Conservation (phyloP, 2,888 invertebrate genomes). For the Caenorhabditis sp. region DNA sequence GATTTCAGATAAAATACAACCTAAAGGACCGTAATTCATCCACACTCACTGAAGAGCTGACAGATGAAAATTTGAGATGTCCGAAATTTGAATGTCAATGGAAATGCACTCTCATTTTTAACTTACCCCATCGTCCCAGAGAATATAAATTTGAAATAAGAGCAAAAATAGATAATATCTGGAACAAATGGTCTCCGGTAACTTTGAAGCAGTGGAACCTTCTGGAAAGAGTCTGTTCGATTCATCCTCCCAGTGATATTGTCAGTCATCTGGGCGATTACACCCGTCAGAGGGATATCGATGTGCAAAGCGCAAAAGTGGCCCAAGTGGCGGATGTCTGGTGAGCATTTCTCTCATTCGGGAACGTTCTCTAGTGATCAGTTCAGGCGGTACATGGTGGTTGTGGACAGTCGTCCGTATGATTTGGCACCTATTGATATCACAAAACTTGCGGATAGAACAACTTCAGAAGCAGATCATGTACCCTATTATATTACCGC, state of each 20-base stretch:
- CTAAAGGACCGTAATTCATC: constrained; percentile 55
- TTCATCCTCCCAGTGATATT: constrained; percentile 63
- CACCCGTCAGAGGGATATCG: constrained; percentile 63
- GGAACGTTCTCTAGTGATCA: background rate
- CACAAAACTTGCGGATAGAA: constrained; percentile 65
- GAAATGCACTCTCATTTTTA: constrained; percentile 68
- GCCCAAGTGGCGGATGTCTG: constrained; percentile 56
- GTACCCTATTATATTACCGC: constrained; percentile 71
- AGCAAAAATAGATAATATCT: constrained; percentile 68
- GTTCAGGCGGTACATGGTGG: constrained; percentile 67
- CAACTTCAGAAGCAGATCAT: constrained; percentile 67
- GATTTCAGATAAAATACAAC: constrained; percentile 64
- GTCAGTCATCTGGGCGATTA: constrained; percentile 62
- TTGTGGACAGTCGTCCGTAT: constrained; percentile 67
- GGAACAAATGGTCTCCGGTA: constrained; percentile 70
- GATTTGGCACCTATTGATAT: constrained; percentile 67
- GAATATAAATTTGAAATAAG: constrained; percentile 69
- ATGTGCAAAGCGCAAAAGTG: constrained; percentile 51
- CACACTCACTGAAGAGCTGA: constrained; percentile 60
- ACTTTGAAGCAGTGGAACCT: constrained; percentile 68
- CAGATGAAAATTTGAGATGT: constrained; percentile 60
- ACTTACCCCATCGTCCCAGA: constrained; percentile 62
- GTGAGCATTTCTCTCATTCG: too few species aligned
- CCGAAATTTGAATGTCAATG: constrained; percentile 71
- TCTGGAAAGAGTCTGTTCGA: constrained; percentile 69